These are phyloP conservation scores for Aspidiotus destructor DNA, from an alignment of 2,888 invertebrate species.

Conservation along the genomic window DNA sequence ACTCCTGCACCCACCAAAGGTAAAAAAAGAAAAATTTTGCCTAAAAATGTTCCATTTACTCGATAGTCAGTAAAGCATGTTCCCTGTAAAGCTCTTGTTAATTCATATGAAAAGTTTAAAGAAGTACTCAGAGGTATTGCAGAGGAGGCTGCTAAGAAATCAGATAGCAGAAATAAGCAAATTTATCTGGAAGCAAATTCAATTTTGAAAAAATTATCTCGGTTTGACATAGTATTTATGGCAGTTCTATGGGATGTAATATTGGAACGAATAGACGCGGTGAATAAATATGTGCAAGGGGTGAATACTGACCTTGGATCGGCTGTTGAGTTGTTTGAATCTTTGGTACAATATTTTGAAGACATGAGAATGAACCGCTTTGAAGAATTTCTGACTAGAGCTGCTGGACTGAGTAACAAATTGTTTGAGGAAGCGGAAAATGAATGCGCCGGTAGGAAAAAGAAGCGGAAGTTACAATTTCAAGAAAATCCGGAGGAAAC, in stretches of 20 bases:
- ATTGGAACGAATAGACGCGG: slow-evolving; percentile 17
- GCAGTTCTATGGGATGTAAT: slow-evolving; percentile 18
- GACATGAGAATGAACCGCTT: slow-evolving; percentile 14
- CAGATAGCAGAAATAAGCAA: neutral
- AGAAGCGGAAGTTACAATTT: slow-evolving; percentile 12
- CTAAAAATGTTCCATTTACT: slow-evolving; percentile 16
- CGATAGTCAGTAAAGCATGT: slow-evolving; percentile 18
- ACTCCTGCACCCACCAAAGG: neutral
- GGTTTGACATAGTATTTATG: slow-evolving; percentile 13
- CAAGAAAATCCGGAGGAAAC: slow-evolving; percentile 7
- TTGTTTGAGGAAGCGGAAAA: slow-evolving; percentile 9
- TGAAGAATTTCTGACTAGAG: slow-evolving; percentile 17
- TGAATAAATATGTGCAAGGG: slow-evolving; percentile 23
- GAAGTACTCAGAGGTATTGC: slow-evolving; percentile 16
- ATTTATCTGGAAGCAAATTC: slow-evolving; percentile 17
- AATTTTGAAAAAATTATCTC: slow-evolving; percentile 9
- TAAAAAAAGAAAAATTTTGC: neutral
- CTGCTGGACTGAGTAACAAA: slow-evolving; percentile 3
- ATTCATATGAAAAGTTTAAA: slow-evolving; percentile 16
- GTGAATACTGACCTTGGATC: slow-evolving; percentile 16
- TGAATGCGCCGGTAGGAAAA: slow-evolving; percentile 8
- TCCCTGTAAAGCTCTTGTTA: slow-evolving; percentile 19
- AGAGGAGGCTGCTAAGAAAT: neutral
- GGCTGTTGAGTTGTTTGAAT: slow-evolving; percentile 8
- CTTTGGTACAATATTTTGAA: slow-evolving; percentile 9